These are phyloP conservation scores for Aphelenchoides besseyi DNA, from an alignment of 1,140 invertebrate genomes.

Conservation along the genomic window DNA sequence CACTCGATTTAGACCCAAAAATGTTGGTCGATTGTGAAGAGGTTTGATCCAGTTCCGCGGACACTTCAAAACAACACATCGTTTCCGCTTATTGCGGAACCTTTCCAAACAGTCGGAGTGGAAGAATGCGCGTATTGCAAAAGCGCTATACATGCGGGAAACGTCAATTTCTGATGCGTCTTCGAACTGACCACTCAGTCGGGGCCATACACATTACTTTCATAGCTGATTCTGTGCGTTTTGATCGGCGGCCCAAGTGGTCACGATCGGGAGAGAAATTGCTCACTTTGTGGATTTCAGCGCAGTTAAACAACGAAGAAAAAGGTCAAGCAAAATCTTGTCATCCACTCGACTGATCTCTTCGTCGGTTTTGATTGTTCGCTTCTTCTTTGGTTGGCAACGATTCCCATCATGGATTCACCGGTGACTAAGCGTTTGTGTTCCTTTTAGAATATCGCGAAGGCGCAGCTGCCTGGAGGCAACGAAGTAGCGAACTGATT, in stretches of 20 bases:
- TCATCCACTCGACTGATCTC: conserved; percentile 3
- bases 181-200: too few relatives aligned
- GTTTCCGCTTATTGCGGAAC: neutral
- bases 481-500: neutral
- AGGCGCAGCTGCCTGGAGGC: neutral
- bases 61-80: neutral
- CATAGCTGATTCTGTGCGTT: too few relatives aligned
- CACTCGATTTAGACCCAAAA: too few relatives aligned
- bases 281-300: too few relatives aligned
- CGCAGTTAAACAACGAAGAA: neutral
- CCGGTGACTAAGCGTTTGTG: neutral
- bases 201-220: neutral
- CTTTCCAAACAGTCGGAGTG: neutral
- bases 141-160: too few relatives aligned
- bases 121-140: neutral
- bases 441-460: neutral
- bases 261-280: neutral
- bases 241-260: neutral
- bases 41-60: neutral
- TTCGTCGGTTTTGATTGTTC: neutral
- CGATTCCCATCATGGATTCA: neutral
- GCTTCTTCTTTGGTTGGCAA: neutral
- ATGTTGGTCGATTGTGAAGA: neutral
- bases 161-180: too few relatives aligned
- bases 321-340: neutral